Evolutionary conservation across 2,888 invertebrate species (phyloP).

Genomic region (Dicranocentrus wangi): DNA sequence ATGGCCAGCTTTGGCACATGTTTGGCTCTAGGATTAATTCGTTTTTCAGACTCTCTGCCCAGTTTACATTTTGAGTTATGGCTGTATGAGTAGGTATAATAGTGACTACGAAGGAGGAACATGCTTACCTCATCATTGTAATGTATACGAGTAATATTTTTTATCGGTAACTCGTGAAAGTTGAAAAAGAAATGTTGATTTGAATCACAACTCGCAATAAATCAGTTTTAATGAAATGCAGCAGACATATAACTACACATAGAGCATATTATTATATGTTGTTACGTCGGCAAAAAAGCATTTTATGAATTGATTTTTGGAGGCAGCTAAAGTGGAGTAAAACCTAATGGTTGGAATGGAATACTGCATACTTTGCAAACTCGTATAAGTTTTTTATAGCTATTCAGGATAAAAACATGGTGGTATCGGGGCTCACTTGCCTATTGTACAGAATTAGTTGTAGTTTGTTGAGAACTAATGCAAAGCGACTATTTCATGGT

Average conservation of each 20-base stretch:
- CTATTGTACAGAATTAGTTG: no score
- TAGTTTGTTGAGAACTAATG: neutral
- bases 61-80: constrained; percentile 2
- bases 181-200: constrained; percentile 18
- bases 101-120: no score
- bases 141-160: neutral
- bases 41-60: neutral
- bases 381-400: no score
- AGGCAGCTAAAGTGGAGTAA: no score
- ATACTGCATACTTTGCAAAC: no score
- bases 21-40: neutral
- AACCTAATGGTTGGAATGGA: no score
- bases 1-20: neutral
- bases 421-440: no score
- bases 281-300: neutral
- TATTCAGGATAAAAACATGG: no score
- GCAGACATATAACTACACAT: neutral
- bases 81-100: neutral
- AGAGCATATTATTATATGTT: neutral
- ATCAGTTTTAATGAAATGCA: constrained; percentile 42
- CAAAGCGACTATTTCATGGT: constrained; percentile 22
- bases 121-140: neutral
- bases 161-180: constrained; percentile 20
- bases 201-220: constrained; percentile 15
- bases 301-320: no score